Evolutionary conservation across 2,888 invertebrate genomes (phyloP).

Genomic region (Cremastinae sp.): DNA sequence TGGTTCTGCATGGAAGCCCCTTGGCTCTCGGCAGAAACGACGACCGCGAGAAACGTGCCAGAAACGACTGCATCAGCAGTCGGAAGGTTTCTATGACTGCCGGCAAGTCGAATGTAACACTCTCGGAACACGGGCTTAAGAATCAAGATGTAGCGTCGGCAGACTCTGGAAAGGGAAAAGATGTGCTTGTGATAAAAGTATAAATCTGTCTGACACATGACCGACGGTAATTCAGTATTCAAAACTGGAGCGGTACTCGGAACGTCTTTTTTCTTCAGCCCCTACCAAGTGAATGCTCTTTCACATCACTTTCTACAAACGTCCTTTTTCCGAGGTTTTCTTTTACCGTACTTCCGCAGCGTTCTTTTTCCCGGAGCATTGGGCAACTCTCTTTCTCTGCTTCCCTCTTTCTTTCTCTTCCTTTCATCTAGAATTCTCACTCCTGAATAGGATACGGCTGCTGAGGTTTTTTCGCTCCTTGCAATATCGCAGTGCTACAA

Average conservation of each 20-base stretch:
- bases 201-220: conserved; percentile 13
- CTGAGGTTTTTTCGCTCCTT: too few relatives aligned
- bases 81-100: conserved; percentile 29
- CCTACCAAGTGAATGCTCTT: too few relatives aligned
- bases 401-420: not conserved
- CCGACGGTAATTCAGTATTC: conserved; percentile 13
- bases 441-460: too few relatives aligned
- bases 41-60: conserved; percentile 4
- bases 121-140: conserved; percentile 25
- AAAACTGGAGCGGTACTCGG: too few relatives aligned
- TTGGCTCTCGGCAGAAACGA: not conserved
- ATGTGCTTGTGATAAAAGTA: conserved; percentile 12
- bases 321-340: too few relatives aligned
- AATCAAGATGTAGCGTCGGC: conserved; percentile 16
- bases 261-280: too few relatives aligned
- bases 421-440: not conserved
- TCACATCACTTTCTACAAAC: too few relatives aligned
- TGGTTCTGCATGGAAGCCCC: conserved; percentile 19
- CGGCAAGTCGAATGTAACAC: conserved; percentile 13
- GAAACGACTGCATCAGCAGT: conserved; percentile 23
- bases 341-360: too few relatives aligned
- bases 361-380: too few relatives aligned
- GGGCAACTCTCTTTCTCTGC: too few relatives aligned
- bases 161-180: not conserved
- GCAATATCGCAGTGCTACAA: not conserved